Evolutionary conservation across 2,113 vertebrate genomes (phyloP), one percentile per base, ranked within the genome.

Genomic region (Nematolebias whitei): DNA sequence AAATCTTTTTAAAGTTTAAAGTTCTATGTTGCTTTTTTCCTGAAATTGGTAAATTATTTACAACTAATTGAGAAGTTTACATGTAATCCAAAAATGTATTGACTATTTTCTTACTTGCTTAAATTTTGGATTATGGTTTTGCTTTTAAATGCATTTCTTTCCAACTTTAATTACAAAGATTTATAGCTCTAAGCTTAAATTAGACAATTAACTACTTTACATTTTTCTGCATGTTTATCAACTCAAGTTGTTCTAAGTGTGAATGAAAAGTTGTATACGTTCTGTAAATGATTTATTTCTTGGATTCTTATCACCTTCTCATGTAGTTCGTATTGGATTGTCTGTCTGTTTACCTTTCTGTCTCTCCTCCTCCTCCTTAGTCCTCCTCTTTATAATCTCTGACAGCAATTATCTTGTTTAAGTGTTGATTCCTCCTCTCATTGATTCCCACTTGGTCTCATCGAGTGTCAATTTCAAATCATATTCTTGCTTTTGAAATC

Each of bases 401-500:
- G 44, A 63, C 71, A 79, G 75, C 88, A 87, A 92, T 89, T 85
- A 89, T 89, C 79, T 88, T 68, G 51, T 89, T 89, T 85, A 83
- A 65, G 70, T 80, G 85, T 86, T 84, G 85, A 90, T 88, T 88
- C 85, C 79, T 80, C 75, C 71, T 76, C 85, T 83, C 78, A 52
- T 80, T 85, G 74, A 49, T 76, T 82, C 86, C 80, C 85, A 74
- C 68, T 82, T 71, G 79, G 69, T 50, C 74, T 68, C 79, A 78
- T 81, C 81, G 78, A 83, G 74, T 52, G 74, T 88, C 83, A 68
- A 80, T 79, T 82, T 78, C 79, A 90, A 89, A 92, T 87, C 80
- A 90, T 87, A 91, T 85, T 85, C 86, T 75, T 38, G 60, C 80
- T 58, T 85, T 91, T 79, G 79, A 84, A 88, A 88, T 89, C 84